Percentiles rank a stretch among this genome's conserved stretches.
These are phyloP conservation scores for Balaeniceps rex DNA, from an alignment of 2,113 vertebrate species.

Conservation along the genomic window DNA sequence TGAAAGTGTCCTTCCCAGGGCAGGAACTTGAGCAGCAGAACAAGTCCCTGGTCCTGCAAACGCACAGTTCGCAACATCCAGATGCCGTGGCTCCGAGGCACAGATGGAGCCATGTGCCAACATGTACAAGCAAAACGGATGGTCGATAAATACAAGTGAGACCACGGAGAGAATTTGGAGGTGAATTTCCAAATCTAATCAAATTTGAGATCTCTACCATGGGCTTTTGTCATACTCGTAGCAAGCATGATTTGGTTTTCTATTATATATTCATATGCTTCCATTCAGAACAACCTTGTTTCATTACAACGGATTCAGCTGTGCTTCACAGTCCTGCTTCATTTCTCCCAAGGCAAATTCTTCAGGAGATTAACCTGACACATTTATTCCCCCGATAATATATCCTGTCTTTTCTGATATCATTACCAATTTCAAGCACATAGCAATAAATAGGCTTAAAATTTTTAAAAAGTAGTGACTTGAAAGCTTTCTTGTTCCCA, in stretches of 20 bases:
- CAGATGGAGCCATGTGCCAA: background rate
- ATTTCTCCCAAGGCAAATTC: slow-evolving; percentile 57
- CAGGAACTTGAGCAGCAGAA: background rate
- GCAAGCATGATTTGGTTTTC: background rate
- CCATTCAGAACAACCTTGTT: slow-evolving; percentile 38
- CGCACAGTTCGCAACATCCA: fast-evolving
- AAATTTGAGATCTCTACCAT: background rate
- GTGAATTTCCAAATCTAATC: background rate
- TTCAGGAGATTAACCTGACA: slow-evolving; percentile 67
- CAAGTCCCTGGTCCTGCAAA: background rate
- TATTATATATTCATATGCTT: slow-evolving; percentile 19
- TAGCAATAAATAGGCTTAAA: slow-evolving; percentile 13
- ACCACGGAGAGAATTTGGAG: background rate
- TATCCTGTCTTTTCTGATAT: slow-evolving; percentile 52
- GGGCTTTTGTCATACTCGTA: background rate
- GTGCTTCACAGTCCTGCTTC: slow-evolving; percentile 40
- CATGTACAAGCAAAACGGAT: background rate
- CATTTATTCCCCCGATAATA: slow-evolving; percentile 60
- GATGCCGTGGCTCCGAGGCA: background rate
- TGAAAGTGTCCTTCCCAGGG: background rate
- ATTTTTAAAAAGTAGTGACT: background rate
- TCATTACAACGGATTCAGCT: background rate
- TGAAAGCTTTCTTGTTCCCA: slow-evolving; percentile 26
- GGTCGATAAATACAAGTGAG: background rate
- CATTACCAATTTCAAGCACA: slow-evolving; percentile 49